Evolutionary conservation across 2,113 vertebrate genomes (phyloP).

Genomic region (Hemiprocne comata): DNA sequence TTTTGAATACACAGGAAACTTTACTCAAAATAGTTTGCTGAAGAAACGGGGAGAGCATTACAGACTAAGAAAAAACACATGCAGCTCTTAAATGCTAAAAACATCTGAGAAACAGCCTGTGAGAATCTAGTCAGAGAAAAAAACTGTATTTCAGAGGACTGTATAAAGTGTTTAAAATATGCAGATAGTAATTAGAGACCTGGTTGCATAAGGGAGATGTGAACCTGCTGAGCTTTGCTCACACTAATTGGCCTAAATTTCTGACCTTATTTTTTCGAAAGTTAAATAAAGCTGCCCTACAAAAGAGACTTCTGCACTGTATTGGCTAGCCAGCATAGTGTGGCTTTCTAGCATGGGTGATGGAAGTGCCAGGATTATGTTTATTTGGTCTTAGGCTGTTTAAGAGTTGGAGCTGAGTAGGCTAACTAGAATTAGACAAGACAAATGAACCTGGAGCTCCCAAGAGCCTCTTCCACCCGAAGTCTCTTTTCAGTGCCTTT

Average conservation of each 20-base stretch:
- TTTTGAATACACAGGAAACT: neutral
- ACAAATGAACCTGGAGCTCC: neutral
- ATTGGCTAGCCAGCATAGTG: neutral
- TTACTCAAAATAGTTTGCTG: neutral
- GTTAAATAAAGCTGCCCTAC: conserved; percentile 48
- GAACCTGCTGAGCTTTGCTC: conserved; percentile 41
- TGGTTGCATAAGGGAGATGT: conserved; percentile 17
- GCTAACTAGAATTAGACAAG: neutral
- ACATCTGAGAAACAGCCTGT: neutral
- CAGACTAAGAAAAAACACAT: neutral
- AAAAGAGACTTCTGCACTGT: neutral
- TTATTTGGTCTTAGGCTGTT: neutral
- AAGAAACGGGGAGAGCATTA: neutral
- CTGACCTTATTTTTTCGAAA: conserved; percentile 33
- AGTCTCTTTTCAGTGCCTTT: neutral
- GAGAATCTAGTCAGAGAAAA: neutral
- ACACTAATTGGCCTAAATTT: conserved; percentile 52
- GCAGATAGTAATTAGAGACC: conserved; percentile 50
- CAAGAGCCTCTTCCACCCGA: neutral
- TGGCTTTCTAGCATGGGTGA: neutral
- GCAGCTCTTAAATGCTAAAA: neutral
- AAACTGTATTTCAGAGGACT: neutral
- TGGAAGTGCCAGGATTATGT: neutral
- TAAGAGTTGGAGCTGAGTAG: neutral
- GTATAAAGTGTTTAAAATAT: conserved; percentile 21